These are phyloP conservation scores for Rhynchomys soricoides DNA, from an alignment of 2,113 vertebrate genomes.

Conservation along the genomic window DNA sequence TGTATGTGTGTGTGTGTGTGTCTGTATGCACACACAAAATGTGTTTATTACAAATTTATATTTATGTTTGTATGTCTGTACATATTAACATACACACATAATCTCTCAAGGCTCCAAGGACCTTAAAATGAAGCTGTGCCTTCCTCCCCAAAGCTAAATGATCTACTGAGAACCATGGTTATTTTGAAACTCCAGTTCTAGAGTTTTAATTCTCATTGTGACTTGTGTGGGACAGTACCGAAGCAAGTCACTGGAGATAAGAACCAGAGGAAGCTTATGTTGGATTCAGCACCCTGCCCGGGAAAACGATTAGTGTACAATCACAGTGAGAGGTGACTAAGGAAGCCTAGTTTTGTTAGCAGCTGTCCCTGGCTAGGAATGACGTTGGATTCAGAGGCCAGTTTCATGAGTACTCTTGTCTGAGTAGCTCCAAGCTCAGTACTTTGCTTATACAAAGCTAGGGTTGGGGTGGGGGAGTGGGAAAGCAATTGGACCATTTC, in stretches of 20 bases:
- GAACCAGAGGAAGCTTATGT: conserved; percentile 39
- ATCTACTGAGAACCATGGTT: conserved; percentile 29
- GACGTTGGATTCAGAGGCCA: conserved; percentile 62
- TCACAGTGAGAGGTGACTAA: conserved; percentile 57
- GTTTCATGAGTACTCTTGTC: conserved; percentile 33
- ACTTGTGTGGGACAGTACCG: conserved; percentile 18
- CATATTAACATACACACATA: not conserved
- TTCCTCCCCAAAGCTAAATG: conserved; percentile 24
- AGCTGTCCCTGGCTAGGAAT: conserved; percentile 65
- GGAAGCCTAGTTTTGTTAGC: conserved; percentile 68
- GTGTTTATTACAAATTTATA: not conserved
- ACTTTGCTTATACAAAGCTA: not conserved
- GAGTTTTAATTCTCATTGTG: conserved; percentile 58
- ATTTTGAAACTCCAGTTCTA: conserved; percentile 41
- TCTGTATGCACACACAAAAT: not conserved
- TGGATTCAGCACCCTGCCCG: conserved; percentile 53
- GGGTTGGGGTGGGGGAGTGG: not conserved
- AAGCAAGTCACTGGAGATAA: not conserved
- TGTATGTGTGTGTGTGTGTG: too few relatives aligned
- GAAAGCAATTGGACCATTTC: not conserved
- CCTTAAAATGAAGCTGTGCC: conserved; percentile 10
- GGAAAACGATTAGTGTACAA: conserved; percentile 70
- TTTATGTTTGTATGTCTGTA: not conserved
- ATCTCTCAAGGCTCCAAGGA: not conserved
- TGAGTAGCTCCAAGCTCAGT: not conserved